Base-by-base conservation (phyloP, 2,113 vertebrate genomes). In the Aphelocoma coerulescens region DNA sequence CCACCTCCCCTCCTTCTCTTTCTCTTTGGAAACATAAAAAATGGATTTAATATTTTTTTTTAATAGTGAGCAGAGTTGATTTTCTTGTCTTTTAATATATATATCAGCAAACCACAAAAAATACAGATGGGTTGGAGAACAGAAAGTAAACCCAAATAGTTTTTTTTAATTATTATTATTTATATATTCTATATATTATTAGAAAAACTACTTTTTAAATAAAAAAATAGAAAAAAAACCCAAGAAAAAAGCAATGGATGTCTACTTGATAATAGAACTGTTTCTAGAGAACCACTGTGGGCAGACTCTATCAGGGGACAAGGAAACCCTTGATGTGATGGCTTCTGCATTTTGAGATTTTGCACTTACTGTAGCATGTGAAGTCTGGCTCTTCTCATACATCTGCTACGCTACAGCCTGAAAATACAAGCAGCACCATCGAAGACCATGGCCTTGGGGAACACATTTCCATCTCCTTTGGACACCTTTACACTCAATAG, bases 101-200 rank as follows among this genome's bases (percentile, higher is more conserved):
- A 97, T 97, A 97, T 97, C 96, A 11, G 92, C 90, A 96, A 97
- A 96, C 92, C 41, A 93, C 6, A 11, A 95, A 93, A 97, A 90
- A 95, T 93, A 93, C 59, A 88, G 71, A 96, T 96, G 96, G 94
- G 96, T 98, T 97, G 93, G 92, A 98, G 88, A 97, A 82, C 95
- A 95, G 91, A 97, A 91, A 96, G 52, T 83, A 91, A 96, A 95
- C 96, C 92, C 91, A 84, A 94, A 97, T 97, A 97, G 96, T 6
- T 85, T 97, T 97, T 97, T 96, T 96, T 97, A 93, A 96, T 96
- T 95, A 96, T 97, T 96, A 96, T 98, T 98, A 98, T 98, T 98
- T 98, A 97, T 97, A 97, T 97, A 96, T 96, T 97, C 97, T 98
- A 97, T 96, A 96, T 98, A 95, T 98, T 95, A 96, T 97, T 97